Evolutionary conservation across 2,888 invertebrate species (phyloP), one percentile per base, ranked within the genome.

Genomic region (Mesodorylaimus sp.): DNA sequence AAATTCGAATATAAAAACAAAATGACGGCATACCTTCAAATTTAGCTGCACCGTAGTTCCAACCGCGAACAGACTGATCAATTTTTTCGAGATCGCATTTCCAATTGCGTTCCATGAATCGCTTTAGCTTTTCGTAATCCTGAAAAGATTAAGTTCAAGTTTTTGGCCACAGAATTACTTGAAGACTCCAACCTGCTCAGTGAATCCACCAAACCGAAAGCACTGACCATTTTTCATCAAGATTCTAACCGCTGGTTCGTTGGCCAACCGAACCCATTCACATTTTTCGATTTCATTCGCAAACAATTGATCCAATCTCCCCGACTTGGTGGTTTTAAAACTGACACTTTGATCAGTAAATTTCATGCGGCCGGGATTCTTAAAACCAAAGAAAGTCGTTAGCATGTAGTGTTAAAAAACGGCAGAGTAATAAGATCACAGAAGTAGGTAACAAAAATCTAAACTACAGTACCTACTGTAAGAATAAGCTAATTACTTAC

Each of bases 31-130:
- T 56, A 70, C 74, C 95, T 59, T 79, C 79, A 65, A 99, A 95
- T 59, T 84, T 83, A 0, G 88, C 87, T 0, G 84, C 83, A 27
- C 97, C 97, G 88, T 95, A 97, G 69, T 97, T 99, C 95, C 95
- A 97, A 1, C 97, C 97, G 67, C 88, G 91, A 1, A 93, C 74
- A 55, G 88, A 84, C 48, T 89, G 70, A 62, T 97, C 95, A 61
- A 84, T 85, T 61, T 86, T 87, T 44, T 85, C 72, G 78, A 93
- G 78, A 51, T 84, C 81, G 24, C 62, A 56, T 27, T 79, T 75
- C 68, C 89, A 93, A 56, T 81, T 79, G 3, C 75, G 73, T 55
- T 79, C 77, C 58, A 93, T 82, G 68, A 87, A 95, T 59, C 84
- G 83, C 0, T 83, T 79, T 42, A 97, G 76, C 66, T 88, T 89